These are phyloP conservation scores for Bimastos eiseni DNA, from an alignment of 2,888 invertebrate genomes.

Conservation along the genomic window DNA sequence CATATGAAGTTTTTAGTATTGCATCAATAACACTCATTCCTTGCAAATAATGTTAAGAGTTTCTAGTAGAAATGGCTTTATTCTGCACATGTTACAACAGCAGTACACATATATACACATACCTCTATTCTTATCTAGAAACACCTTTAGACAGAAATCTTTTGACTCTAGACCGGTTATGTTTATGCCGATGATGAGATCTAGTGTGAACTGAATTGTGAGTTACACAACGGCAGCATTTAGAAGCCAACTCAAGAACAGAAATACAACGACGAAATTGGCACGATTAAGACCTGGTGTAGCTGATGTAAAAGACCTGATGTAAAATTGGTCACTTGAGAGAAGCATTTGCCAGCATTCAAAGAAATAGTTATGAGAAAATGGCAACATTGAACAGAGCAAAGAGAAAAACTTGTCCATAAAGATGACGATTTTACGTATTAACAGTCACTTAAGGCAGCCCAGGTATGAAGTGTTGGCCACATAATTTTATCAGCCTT, in stretches of 20 bases:
- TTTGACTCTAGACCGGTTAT: too few relatives aligned
- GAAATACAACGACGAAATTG: not conserved
- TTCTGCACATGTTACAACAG: not conserved
- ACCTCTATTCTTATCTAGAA: not conserved
- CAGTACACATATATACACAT: too few relatives aligned
- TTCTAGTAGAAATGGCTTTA: not conserved
- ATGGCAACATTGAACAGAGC: not conserved
- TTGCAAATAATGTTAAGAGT: not conserved
- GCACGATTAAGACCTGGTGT: not conserved
- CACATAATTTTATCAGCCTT: too few relatives aligned
- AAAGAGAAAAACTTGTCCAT: not conserved
- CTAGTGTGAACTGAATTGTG: not conserved
- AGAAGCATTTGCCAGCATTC: not conserved
- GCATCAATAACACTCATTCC: not conserved
- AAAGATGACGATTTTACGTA: not conserved
- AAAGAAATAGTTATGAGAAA: not conserved
- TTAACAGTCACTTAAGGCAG: too few relatives aligned
- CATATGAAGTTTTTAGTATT: not conserved
- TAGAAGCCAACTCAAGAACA: not conserved
- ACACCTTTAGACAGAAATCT: not conserved
- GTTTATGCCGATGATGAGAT: not conserved
- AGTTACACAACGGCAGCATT: not conserved
- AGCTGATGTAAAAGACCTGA: too few relatives aligned
- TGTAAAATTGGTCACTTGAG: not conserved
- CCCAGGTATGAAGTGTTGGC: too few relatives aligned